Evolutionary conservation across 1,140 invertebrate genomes (phyloP), one percentile per base, ranked within the genome.

Genomic region (Zaprionus inermis): DNA sequence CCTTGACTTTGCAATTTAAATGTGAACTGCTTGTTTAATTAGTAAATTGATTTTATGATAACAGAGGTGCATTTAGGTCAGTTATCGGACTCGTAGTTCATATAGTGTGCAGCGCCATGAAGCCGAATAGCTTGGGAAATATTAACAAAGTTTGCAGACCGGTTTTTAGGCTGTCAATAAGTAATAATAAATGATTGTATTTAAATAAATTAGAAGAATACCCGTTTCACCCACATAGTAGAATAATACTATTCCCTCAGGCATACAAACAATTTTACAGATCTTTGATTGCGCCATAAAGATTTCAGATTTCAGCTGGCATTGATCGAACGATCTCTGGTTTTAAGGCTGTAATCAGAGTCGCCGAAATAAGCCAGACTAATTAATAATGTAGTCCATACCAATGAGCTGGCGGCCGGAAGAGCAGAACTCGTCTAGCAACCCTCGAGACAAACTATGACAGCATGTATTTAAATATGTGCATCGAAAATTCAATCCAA

Each of bases 341-440:
- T 5, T 2, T n/a, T 5, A 16, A 41, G 0, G 38, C n/a, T 44
- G 38, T 41, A 41, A 41, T 16, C n/a, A n/a, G 9, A 44, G n/a
- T 3, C 38, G 9, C 1, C 7, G 9, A 0, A 41, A 41, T 6
- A 16, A 44, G 3, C 6, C 38, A 10, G 38, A 7, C 38, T 44
- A 44, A 44, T 44, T 44, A 44, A 44, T 44, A 44, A 44, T 44
- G 7, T 44, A 38, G 14, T 38, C 36, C 36, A n/a, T n/a, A n/a
- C 14, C 5, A 6, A 38, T 38, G 14, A n/a, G 16, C 38, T n/a
- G 38, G 7, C 9, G 38, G 38, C 38, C 38, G 38, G 38, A 44
- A 44, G 38, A 44, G 38, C 38, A 44, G 38, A 44, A 44, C 38
- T 44, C 38, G 38, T 44, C 38, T 16, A 16, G 38, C 38, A 44